Conservation (phyloP, 1,140 invertebrate species). For the Drosophila navojoa region DNA sequence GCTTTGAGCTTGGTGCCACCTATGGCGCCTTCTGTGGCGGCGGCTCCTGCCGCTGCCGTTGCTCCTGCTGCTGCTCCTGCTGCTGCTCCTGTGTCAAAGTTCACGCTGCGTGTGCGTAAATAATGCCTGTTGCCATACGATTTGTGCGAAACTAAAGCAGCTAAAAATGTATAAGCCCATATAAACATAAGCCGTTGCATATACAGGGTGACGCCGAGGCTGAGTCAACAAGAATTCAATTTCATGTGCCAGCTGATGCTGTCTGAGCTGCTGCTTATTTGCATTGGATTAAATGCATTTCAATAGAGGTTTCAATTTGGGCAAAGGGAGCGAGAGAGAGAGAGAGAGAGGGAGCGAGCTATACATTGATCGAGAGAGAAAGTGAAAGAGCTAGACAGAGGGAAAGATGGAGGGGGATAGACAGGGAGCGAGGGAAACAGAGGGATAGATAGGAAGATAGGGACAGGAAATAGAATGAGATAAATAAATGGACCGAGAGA, state of each 20-base stretch:
- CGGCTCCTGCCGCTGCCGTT: not conserved
- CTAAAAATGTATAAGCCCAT: constrained; percentile 51
- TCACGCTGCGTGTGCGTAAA: constrained; percentile 50
- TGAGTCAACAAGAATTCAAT: constrained; percentile 12
- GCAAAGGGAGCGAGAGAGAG: not conserved
- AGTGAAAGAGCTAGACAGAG: no score
- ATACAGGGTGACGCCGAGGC: constrained; percentile 25
- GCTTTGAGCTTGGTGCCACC: constrained; percentile 13
- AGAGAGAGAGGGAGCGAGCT: not conserved
- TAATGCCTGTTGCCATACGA: constrained; percentile 60
- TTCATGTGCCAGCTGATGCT: constrained; percentile 5
- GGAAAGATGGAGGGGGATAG: no score
- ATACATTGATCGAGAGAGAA: no score
- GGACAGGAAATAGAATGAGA: no score
- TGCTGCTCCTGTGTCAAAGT: constrained; percentile 57
- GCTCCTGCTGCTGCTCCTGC: not conserved
- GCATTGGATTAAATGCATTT: not conserved
- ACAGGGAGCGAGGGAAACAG: no score
- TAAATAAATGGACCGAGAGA: no score
- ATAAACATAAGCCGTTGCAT: constrained; percentile 23
- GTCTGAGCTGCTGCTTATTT: not conserved
- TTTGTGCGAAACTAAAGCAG: constrained; percentile 64
- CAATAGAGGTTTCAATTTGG: not conserved
- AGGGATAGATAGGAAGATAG: no score
- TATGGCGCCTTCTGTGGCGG: constrained; percentile 2